Percentiles rank a stretch among this genome's conserved stretches.
Conservation (phyloP, 2,797 vertebrate species). For the Cynodonichthys magdalenae region DNA sequence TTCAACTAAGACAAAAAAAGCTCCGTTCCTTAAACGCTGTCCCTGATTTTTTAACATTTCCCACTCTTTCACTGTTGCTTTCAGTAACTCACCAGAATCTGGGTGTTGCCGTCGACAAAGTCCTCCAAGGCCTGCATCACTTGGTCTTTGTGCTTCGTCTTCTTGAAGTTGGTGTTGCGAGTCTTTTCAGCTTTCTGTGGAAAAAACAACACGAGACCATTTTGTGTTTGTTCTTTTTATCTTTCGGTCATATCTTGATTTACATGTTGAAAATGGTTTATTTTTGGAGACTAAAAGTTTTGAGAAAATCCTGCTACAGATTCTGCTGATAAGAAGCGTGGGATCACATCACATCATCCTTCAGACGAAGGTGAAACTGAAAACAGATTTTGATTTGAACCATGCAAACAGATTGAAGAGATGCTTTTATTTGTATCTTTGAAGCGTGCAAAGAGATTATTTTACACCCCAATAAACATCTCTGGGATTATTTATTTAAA, state of each 20-base stretch:
- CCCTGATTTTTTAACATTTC: background rate
- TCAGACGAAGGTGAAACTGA: background rate
- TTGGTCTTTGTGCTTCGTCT: conserved; percentile 81
- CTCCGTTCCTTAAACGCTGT: too few species aligned
- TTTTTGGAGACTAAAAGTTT: too few species aligned
- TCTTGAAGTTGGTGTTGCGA: conserved; percentile 86
- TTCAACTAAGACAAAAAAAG: background rate
- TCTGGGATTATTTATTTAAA: conserved; percentile 22
- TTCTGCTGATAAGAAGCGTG: too few species aligned
- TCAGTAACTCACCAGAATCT: conserved; percentile 73
- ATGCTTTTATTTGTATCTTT: conserved; percentile 12
- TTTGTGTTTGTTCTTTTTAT: background rate
- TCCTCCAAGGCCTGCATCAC: conserved; percentile 81
- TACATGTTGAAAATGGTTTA: background rate
- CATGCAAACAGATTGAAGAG: background rate
- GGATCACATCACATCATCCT: background rate
- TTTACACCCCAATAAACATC: conserved; percentile 14
- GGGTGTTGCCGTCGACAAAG: conserved; percentile 80
- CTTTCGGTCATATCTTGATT: background rate
- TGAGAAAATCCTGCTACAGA: too few species aligned
- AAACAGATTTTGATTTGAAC: background rate
- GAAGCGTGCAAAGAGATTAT: conserved; percentile 38
- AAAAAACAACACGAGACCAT: background rate
- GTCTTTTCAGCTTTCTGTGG: conserved; percentile 82
- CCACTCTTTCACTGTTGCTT: background rate